These are phyloP conservation scores for Elysia crispata DNA, from an alignment of 2,888 invertebrate genomes.

Conservation along the genomic window DNA sequence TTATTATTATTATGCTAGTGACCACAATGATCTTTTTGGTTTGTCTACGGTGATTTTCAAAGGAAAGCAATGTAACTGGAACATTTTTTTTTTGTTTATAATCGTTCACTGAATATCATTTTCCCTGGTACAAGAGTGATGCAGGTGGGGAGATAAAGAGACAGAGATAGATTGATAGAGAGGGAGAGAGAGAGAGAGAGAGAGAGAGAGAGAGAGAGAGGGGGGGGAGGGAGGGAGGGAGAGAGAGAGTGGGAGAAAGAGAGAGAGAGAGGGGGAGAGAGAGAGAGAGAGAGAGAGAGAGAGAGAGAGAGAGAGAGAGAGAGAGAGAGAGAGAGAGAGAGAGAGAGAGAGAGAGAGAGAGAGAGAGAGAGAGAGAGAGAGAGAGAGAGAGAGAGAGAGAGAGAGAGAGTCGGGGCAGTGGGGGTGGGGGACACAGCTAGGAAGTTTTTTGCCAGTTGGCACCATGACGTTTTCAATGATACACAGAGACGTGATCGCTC, in stretches of 20 bases:
- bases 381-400: conserved; percentile 5
- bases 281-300: conserved; percentile 25
- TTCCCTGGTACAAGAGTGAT: too few relatives aligned
- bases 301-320: conserved; percentile 22
- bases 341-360: neutral
- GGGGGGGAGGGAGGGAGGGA: neutral
- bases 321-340: conserved; percentile 16
- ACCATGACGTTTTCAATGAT: too few relatives aligned
- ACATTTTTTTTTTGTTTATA: too few relatives aligned
- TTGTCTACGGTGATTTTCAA: too few relatives aligned
- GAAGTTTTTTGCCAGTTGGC: too few relatives aligned
- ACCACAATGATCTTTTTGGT: too few relatives aligned
- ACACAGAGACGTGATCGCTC: too few relatives aligned
- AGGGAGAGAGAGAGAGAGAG: conserved; percentile 15
- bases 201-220: conserved; percentile 31
- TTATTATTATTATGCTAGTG: too few relatives aligned
- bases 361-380: conserved; percentile 21
- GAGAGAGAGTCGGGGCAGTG: neutral
- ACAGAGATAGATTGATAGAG: too few relatives aligned
- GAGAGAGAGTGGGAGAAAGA: conserved; percentile 23
- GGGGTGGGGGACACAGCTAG: neutral
- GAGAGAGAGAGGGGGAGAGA: conserved; percentile 26
- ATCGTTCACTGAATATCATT: too few relatives aligned
- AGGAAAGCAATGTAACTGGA: too few relatives aligned
- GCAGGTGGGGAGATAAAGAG: too few relatives aligned